Evolutionary conservation across 2,888 invertebrate genomes (phyloP), one percentile per base, ranked within the genome.

Genomic region (Tillus elongatus): DNA sequence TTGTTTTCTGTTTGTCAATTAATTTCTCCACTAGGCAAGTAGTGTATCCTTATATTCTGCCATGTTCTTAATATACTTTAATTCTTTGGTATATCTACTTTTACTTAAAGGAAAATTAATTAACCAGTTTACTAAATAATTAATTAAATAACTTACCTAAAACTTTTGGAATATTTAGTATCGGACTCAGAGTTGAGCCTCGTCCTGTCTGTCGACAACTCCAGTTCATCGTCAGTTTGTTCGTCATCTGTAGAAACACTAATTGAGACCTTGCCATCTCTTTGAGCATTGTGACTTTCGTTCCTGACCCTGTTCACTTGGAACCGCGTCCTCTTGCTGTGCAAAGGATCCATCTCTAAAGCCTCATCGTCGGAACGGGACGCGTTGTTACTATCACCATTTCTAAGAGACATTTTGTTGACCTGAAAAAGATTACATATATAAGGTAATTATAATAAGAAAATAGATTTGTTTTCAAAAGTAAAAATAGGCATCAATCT

Each of bases 141-240:
- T 19, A 32, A 9, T 15, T 8, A 11, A 29, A 8, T 4, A 29
- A 44, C 47, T 54, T 58, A 81, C 82, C 82, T 74, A 65, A 86
- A 85, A 64, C 84, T 86, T 66, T 83, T 84, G 3, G 75, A 78
- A 67, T 84, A 80, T 65, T 73, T 66, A 4, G 63, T 57, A 53
- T 64, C 63, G 28, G 65, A 42, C 39, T 73, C 66, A 4, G 63
- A 58, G 53, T 64, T 63, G 28, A 66, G 43, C 39, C 60, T 49
- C 4, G 64, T 63, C 45, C 61, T 54, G 42, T 68, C 73, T 3
- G 68, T 72, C 47, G 68, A 57, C 14, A 69, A 57, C 42, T 59
- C 58, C 44, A 71, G 35, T 63, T 49, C 68, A 57, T 38, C 64
- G 65, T 42, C 24, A 30, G 63, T 58, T 36, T 67, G 65, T n/a